Evolutionary conservation across 2,797 vertebrate genomes (phyloP).

Genomic region (Sebastiscus albofasciatus): DNA sequence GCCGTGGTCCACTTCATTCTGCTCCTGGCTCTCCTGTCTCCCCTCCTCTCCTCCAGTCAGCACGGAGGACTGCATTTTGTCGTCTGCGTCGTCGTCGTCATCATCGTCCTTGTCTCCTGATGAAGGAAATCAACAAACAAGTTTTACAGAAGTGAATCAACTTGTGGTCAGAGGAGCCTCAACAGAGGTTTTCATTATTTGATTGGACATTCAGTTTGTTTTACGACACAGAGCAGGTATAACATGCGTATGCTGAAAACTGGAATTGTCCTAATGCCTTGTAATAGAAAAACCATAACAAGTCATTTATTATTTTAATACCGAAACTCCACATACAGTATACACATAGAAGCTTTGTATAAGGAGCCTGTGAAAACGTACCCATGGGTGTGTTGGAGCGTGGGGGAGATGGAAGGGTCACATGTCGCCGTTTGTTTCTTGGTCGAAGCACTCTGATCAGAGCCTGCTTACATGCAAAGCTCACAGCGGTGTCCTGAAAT

Average conservation of each 20-base stretch:
- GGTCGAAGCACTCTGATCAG: constrained; percentile 96
- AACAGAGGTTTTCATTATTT: background rate
- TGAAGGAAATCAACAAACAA: background rate
- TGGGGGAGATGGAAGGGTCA: constrained; percentile 96
- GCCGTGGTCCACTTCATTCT: constrained; percentile 95
- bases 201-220: background rate
- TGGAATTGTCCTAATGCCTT: background rate
- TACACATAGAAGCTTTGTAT: background rate
- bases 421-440: constrained; percentile 94
- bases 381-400: constrained; percentile 99
- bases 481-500: constrained; percentile 93
- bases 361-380: constrained; percentile 64
- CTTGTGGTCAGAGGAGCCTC: background rate
- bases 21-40: constrained; percentile 95
- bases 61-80: constrained; percentile 94
- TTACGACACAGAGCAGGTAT: background rate
- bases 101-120: constrained; percentile 98
- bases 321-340: background rate
- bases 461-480: constrained; percentile 99
- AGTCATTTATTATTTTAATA: background rate
- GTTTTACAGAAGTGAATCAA: constrained; percentile 1
- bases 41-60: constrained; percentile 91
- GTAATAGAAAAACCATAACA: background rate
- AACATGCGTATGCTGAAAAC: background rate
- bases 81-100: constrained; percentile 95